Base-by-base conservation (phyloP, 2,888 invertebrate species). In the Microchrysa polita region DNA sequence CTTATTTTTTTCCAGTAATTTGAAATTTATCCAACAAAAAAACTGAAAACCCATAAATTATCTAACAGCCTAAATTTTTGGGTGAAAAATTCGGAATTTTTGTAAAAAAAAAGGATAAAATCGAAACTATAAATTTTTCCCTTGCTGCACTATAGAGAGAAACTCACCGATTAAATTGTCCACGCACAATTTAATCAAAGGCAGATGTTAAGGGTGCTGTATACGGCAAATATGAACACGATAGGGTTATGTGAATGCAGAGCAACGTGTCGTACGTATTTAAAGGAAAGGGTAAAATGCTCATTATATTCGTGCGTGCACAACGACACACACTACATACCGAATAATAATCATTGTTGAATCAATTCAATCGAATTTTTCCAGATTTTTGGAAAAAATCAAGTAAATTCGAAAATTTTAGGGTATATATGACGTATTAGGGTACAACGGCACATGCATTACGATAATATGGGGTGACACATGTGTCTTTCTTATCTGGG, bases 331-430 rank as follows among this genome's bases (percentile, higher is more conserved):
- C 44, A 44, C 65, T 22, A 20, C 63, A 20, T 12, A 10, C 20
- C 42, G 16, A 63, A 20, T 22, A 34, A 34, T 34, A 34, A 34
- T 34, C 27, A 7, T 34, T 7, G 27, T 34, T 34, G 27, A 34
- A 34, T 34, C 27, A 34, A 23, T 44, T 48, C 44, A 65, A 40
- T 57, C 12, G 40, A 69, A 69, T 57, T 69, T 69, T 69, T 69
- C 22, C 69, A 69, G 40, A 69, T 69, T 69, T 69, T 69, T 69
- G 69, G 69, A 69, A 55, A 55, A 69, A 69, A 55, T n/a, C 14
- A 69, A 69, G 69, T 69, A 69, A 69, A 69, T 69, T 69, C 69
- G 69, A 69, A 69, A 69, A 69, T 57, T 69, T 69, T 69, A 69
- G 69, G 69, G 67, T 65, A 65, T 9, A 20, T 65, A 18, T 40